These are phyloP conservation scores for Lerema accius DNA, from an alignment of 1,140 invertebrate genomes.

Conservation along the genomic window DNA sequence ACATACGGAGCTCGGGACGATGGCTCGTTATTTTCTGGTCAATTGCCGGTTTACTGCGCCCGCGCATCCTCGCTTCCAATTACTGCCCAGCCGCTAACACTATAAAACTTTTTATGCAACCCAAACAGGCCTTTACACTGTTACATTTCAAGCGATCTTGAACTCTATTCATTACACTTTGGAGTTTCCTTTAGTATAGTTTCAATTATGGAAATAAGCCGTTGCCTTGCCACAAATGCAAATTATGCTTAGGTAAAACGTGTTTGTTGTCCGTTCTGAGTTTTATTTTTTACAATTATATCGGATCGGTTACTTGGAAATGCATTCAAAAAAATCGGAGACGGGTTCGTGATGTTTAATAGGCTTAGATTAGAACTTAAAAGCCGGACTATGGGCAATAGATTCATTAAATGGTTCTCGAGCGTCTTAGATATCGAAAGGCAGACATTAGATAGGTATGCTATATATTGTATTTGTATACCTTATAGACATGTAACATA, in stretches of 20 bases:
- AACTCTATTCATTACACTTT: conserved; percentile 16
- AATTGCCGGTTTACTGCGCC: conserved; percentile 80
- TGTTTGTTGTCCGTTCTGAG: conserved; percentile 74
- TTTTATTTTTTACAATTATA: conserved; percentile 82
- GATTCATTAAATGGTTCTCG: conserved; percentile 62
- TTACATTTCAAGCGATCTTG: conserved; percentile 17
- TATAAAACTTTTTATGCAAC: conserved; percentile 59
- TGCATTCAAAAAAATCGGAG: conserved; percentile 76
- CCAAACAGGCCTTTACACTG: conserved; percentile 7
- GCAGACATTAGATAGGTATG: conserved; percentile 3
- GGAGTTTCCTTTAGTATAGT: conserved; percentile 26
- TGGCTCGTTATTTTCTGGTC: conserved; percentile 82
- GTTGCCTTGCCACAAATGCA: conserved; percentile 53
- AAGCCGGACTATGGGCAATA: conserved; percentile 58
- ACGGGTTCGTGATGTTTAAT: conserved; percentile 76
- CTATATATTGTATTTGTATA: conserved; percentile 3
- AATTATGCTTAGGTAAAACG: conserved; percentile 80
- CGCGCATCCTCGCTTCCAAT: conserved; percentile 81
- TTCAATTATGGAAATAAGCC: conserved; percentile 28
- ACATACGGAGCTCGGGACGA: conserved; percentile 53
- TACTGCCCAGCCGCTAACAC: conserved; percentile 77
- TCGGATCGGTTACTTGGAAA: conserved; percentile 79
- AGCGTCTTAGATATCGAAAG: conserved; percentile 34
- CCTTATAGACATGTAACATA: no score
- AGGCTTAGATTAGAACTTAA: conserved; percentile 81